Evolutionary conservation across 2,888 invertebrate species (phyloP), one percentile per base, ranked within the genome.

Genomic region (Callosobruchus maculatus): DNA sequence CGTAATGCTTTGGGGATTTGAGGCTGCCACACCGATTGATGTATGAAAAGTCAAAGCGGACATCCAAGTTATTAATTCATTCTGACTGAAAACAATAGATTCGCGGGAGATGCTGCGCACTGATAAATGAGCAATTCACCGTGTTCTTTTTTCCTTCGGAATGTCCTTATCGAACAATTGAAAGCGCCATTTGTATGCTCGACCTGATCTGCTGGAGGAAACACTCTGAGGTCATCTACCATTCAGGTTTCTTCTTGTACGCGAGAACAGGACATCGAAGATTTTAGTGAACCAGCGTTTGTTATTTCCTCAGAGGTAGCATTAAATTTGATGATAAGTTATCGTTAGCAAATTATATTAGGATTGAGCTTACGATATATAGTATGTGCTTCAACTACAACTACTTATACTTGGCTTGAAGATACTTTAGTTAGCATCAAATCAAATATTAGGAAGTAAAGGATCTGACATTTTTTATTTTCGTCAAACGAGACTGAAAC

Each of bases 51-150:
- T 78, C 79, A 81, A 80, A 81, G 80, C 77, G 81, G 81, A 80
- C 81, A 82, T 81, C 80, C 80, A 78, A 77, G 79, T 78, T 80
- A 80, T 80, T 81, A 82, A 82, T 82, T 81, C 81, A 80, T 80
- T 76, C 79, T 76, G 78, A 78, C 73, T 79, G 78, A 18, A 81
- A 79, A 82, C 82, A 82, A 82, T 82, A 80, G 81, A 79, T 72
- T 49, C 13, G 78, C 78, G 76, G 71, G 79, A 82, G 82, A 82
- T 82, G 77, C 79, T 77, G 82, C 80, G 80, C 79, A 80, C 72
- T 78, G 82, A 82, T 82, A 82, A 82, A 76, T 75, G 68, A 76
- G 79, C 78, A 80, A 80, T 49, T 80, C 80, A 81, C 81, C 80
- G 79, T 78, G 79, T 80, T 80, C 79, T 79, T 75, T 78, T 77